Evolutionary conservation across 2,888 invertebrate species (phyloP), one percentile per base, ranked within the genome.

Genomic region (Aporophyla lueneburgensis): DNA sequence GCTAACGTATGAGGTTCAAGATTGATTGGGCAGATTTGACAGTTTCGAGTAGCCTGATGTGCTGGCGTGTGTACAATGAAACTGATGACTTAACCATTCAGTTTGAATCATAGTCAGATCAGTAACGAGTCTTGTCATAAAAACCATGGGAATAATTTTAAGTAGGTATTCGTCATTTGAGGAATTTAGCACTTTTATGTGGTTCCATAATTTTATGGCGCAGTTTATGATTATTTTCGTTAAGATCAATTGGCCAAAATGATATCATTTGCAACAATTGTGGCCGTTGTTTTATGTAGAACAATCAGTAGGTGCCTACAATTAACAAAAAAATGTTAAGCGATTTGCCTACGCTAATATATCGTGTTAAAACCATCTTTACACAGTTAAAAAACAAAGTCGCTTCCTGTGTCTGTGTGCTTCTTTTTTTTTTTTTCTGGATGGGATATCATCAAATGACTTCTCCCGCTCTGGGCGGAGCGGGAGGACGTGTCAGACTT

Each of bases 181-280:
- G n/a, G 70, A 77, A 67, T 77, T 67, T 77, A 19, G 33, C 59
- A 61, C 12, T 76, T 78, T 69, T 76, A 76, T 82, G 46, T 7
- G 63, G 24, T 58, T 61, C 59, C 24, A 43, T 0, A 66, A 6
- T 19, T 80, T 70, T 76, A 77, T 71, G 40, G 21, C 7, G 51
- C 33, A 40, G 14, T 83, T 70, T 70, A 70, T 49, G 51, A 46
- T 12, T 59, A 9, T 43, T 53, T 68, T 70, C 46, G 46, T 80
- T 83, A 40, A 66, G 56, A 58, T 14, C 33, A 65, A 82, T 80
- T 70, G 33, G 16, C 12, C 16, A 43, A 56, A 56, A 10, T 77
- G 76, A 81, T 65, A 16, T 66, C 77, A 81, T 56, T 51, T 0
- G 21, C 51, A 7, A 21, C 7, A 27, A 49, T 33, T 21, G 33